A percentile compares a stretch with the other conserved stretches of the same genome.
phyloP scores from a whole-genome alignment of 2,113 vertebrate genomes.

The Ctenomys sociabilis region DNA sequence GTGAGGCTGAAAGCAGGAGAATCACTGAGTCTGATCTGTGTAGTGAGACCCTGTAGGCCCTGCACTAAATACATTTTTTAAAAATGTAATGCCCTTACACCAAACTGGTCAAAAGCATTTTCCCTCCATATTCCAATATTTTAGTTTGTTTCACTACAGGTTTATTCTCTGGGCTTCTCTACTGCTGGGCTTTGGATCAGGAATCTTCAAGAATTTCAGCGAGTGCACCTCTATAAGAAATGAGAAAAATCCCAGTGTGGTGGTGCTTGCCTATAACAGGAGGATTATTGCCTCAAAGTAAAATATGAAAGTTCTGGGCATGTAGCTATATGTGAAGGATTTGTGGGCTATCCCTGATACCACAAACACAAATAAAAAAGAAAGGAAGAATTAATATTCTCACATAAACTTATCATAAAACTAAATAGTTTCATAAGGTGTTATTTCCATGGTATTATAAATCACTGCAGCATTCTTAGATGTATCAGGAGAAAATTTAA shows the following conservation, averaged over 20 bases:
- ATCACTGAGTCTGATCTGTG: too few relatives aligned
- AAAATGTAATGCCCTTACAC: too few relatives aligned
- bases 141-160: background rate
- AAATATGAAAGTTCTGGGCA: background rate
- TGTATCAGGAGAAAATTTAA: slow-evolving; percentile 22
- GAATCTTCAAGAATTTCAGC: background rate
- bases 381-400: background rate
- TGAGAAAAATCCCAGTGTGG: background rate
- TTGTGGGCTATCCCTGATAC: background rate
- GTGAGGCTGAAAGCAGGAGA: too few relatives aligned
- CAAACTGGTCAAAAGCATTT: background rate
- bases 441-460: slow-evolving; percentile 31
- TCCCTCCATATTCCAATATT: background rate
- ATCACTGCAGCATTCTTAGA: background rate
- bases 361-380: background rate
- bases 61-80: too few relatives aligned
- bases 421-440: slow-evolving; percentile 10
- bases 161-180: background rate
- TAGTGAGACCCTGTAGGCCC: too few relatives aligned
- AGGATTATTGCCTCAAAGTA: background rate
- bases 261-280: background rate
- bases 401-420: background rate
- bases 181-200: background rate
- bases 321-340: background rate
- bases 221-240: background rate